Evolutionary conservation across 2,888 invertebrate species (phyloP).

Genomic region (Parasteatoda lunata): DNA sequence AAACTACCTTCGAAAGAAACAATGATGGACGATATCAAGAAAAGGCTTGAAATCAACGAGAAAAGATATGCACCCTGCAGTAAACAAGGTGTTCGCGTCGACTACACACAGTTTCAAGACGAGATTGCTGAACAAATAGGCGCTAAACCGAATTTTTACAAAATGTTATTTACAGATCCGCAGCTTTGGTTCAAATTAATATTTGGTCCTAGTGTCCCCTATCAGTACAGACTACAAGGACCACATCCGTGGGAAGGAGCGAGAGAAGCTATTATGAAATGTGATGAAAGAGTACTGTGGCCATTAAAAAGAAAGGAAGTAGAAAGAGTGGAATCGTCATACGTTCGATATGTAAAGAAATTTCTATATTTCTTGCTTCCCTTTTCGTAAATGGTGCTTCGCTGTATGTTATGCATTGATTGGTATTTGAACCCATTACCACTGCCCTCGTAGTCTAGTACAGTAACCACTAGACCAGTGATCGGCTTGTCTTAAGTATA

Average conservation of each 20-base stretch:
- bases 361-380: too few relatives aligned
- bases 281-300: conserved; percentile 75
- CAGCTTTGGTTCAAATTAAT: conserved; percentile 70
- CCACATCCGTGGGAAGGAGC: conserved; percentile 70
- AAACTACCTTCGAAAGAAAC: conserved; percentile 23
- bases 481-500: too few relatives aligned
- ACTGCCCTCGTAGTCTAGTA: too few relatives aligned
- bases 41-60: conserved; percentile 10
- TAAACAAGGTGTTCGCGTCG: conserved; percentile 42
- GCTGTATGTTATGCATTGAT: too few relatives aligned
- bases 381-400: too few relatives aligned
- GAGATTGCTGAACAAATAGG: conserved; percentile 75
- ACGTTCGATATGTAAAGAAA: too few relatives aligned
- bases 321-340: too few relatives aligned
- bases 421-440: too few relatives aligned
- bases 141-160: conserved; percentile 74
- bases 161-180: conserved; percentile 72
- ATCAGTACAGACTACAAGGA: conserved; percentile 71
- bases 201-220: too few relatives aligned
- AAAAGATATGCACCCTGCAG: conserved; percentile 19
- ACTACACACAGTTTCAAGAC: conserved; percentile 74
- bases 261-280: conserved; percentile 9
- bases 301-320: conserved; percentile 71
- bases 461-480: too few relatives aligned
- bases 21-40: conserved; percentile 40